Conservation (phyloP, 2,797 vertebrate species). For the Mus caroli region DNA sequence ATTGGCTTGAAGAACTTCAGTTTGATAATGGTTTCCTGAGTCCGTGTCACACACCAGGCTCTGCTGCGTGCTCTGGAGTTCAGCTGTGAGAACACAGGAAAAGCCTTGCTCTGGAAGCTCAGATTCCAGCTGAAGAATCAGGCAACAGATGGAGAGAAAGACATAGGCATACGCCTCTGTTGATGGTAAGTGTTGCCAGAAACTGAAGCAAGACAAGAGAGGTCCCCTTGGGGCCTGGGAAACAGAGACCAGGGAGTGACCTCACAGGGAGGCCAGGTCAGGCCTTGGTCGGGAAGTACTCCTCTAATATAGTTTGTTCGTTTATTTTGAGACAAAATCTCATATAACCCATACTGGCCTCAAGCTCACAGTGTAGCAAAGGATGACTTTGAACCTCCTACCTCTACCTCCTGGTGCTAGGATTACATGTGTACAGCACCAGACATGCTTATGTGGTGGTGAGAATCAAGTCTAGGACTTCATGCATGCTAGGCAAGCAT, state of each 20-base stretch:
- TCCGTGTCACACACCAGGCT: neutral
- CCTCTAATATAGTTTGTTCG: too few species aligned
- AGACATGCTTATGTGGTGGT: neutral
- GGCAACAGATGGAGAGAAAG: neutral
- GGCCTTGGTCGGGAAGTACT: neutral
- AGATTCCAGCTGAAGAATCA: neutral
- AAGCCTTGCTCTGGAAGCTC: neutral
- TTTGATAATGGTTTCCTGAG: neutral
- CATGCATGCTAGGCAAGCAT: neutral
- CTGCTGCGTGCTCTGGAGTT: neutral
- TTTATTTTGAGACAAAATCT: neutral
- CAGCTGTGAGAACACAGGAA: neutral
- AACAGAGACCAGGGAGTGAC: neutral
- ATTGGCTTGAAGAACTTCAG: neutral
- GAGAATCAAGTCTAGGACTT: neutral
- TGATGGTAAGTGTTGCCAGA: neutral
- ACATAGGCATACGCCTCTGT: fast-evolving
- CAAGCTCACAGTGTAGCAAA: neutral
- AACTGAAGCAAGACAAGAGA: neutral
- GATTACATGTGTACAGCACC: neutral
- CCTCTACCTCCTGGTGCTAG: neutral
- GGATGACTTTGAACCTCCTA: neutral
- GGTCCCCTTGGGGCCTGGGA: neutral
- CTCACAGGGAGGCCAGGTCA: neutral
- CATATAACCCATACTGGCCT: neutral